Evolutionary conservation across 2,888 invertebrate species (phyloP).

Genomic region (Copidosoma aretas): DNA sequence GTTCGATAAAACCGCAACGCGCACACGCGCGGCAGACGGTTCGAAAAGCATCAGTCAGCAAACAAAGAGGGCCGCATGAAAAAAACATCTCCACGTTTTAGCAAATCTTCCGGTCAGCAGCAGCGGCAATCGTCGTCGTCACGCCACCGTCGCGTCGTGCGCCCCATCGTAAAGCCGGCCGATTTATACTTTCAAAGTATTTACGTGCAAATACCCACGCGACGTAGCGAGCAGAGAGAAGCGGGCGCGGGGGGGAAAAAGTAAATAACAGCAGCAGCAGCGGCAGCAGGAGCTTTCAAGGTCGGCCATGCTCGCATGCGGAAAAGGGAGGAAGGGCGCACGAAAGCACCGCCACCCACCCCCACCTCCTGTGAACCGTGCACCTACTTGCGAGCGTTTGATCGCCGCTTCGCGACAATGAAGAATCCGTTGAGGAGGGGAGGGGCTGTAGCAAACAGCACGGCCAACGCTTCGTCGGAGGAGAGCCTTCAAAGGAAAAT

Average conservation of each 20-base stretch:
- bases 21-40: too few species aligned
- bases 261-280: not conserved
- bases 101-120: not conserved
- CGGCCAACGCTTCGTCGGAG: not conserved
- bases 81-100: too few species aligned
- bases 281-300: slow-evolving; percentile 4
- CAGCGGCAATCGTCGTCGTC: too few species aligned
- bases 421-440: not conserved
- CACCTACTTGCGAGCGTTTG: slow-evolving; percentile 3
- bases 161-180: slow-evolving; percentile 1
- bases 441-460: not conserved
- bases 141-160: too few species aligned
- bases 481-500: slow-evolving; percentile 3
- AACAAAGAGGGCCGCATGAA: too few species aligned
- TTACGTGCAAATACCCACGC: too few species aligned
- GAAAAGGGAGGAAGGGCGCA: not conserved
- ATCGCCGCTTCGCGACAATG: not conserved
- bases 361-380: too few species aligned
- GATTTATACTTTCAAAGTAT: slow-evolving; percentile 27
- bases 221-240: not conserved
- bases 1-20: too few species aligned
- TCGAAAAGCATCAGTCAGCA: too few species aligned
- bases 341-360: slow-evolving; percentile 1
- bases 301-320: not conserved
- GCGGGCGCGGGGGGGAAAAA: slow-evolving; percentile 2